Conservation (phyloP, 2,113 vertebrate species). For the Anguilla japonica region DNA sequence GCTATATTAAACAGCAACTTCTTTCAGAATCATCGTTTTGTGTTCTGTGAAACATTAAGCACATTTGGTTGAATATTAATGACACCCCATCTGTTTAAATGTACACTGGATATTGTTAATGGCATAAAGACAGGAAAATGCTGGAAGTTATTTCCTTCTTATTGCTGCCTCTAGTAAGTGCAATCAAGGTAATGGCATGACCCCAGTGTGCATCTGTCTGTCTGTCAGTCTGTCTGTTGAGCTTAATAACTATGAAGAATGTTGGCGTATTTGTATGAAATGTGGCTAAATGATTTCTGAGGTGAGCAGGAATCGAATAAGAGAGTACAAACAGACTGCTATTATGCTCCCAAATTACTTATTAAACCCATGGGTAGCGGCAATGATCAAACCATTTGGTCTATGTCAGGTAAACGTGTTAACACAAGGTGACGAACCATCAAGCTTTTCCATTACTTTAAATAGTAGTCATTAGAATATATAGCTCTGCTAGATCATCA, state of each 20-base stretch:
- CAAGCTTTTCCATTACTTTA: too few relatives aligned
- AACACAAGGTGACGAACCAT: too few relatives aligned
- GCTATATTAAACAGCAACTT: slow-evolving; percentile 37
- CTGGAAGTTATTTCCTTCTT: neutral
- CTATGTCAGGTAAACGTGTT: too few relatives aligned
- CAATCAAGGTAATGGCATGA: neutral
- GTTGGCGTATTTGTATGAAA: too few relatives aligned
- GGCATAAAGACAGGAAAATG: neutral
- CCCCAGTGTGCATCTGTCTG: neutral
- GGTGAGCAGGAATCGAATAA: too few relatives aligned
- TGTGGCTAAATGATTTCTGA: too few relatives aligned
- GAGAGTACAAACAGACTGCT: too few relatives aligned
- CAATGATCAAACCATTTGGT: too few relatives aligned
- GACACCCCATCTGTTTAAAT: neutral
- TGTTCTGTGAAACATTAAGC: slow-evolving; percentile 38
- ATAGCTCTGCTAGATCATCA: too few relatives aligned
- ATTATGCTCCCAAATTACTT: too few relatives aligned
- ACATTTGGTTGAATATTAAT: slow-evolving; percentile 42
- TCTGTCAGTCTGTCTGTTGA: neutral
- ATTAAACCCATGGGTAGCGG: too few relatives aligned
- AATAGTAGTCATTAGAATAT: too few relatives aligned
- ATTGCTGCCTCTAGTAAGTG: neutral
- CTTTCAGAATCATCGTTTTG: slow-evolving; percentile 48
- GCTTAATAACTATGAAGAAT: neutral
- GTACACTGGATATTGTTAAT: slow-evolving; percentile 6